Evolutionary conservation across 2,113 vertebrate species (phyloP).

Genomic region (Scomber japonicus): DNA sequence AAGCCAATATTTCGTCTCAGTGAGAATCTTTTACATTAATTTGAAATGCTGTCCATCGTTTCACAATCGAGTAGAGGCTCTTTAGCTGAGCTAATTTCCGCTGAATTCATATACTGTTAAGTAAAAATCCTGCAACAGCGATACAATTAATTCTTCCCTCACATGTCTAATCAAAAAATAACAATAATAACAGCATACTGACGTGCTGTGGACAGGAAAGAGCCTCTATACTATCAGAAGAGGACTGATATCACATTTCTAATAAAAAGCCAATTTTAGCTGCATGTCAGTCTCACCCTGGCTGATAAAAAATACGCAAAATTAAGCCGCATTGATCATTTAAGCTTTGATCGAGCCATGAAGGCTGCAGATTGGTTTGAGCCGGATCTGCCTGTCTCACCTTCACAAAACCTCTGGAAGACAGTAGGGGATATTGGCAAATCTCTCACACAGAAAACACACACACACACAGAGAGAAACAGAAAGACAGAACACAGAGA

Average conservation of each 20-base stretch:
- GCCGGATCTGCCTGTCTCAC: constrained; percentile 37
- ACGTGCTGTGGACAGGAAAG: constrained; percentile 12
- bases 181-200: constrained; percentile 17
- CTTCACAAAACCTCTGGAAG: constrained; percentile 78
- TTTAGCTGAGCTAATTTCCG: neutral
- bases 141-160: neutral
- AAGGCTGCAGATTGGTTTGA: constrained; percentile 29
- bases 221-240: constrained; percentile 3
- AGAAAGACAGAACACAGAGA: constrained; percentile 12
- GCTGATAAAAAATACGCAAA: neutral
- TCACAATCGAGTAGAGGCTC: no score
- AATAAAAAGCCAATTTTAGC: constrained; percentile 1
- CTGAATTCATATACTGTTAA: constrained; percentile 27
- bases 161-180: constrained; percentile 11
- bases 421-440: constrained; percentile 65
- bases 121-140: constrained; percentile 23
- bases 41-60: no score
- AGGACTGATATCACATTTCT: constrained; percentile 14
- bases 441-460: neutral
- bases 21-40: no score
- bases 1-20: no score
- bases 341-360: constrained; percentile 30
- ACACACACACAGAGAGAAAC: constrained; percentile 11
- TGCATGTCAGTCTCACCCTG: neutral
- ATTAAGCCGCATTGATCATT: constrained; percentile 6